phyloP scores from a whole-genome alignment of 2,888 invertebrate species.

The Agelastica alni region DNA sequence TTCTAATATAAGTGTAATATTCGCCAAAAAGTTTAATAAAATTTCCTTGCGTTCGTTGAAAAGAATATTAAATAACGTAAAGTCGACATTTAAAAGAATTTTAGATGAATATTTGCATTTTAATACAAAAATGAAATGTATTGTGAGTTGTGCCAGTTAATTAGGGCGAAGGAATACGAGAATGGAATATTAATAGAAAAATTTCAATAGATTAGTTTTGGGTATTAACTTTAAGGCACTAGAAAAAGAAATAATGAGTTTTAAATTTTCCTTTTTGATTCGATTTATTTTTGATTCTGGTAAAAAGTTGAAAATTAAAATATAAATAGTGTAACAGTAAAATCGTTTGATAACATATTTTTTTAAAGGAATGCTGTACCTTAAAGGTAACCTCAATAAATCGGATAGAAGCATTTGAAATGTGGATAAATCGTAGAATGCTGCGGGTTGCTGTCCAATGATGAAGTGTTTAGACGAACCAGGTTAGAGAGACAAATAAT shows the following conservation, averaged over 20 bases:
- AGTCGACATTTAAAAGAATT: constrained; percentile 34
- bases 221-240: constrained; percentile 7
- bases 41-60: constrained; percentile 31
- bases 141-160: constrained; percentile 38
- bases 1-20: constrained; percentile 30
- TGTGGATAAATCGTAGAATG: too few species aligned
- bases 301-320: too few species aligned
- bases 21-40: constrained; percentile 34
- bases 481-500: too few species aligned
- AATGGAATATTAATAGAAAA: constrained; percentile 30
- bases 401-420: too few species aligned
- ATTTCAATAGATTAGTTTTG: constrained; percentile 28
- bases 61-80: constrained; percentile 33
- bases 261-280: background rate
- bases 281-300: too few species aligned
- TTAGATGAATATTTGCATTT: constrained; percentile 37
- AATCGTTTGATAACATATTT: too few species aligned
- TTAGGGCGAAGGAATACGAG: constrained; percentile 31
- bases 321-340: too few species aligned
- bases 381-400: too few species aligned
- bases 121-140: constrained; percentile 35
- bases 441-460: too few species aligned
- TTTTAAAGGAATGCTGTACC: too few species aligned
- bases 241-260: constrained; percentile 27
- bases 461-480: too few species aligned